These are phyloP conservation scores for Ernsta delagoae DNA, from an alignment of 2,888 invertebrate genomes.

Conservation along the genomic window DNA sequence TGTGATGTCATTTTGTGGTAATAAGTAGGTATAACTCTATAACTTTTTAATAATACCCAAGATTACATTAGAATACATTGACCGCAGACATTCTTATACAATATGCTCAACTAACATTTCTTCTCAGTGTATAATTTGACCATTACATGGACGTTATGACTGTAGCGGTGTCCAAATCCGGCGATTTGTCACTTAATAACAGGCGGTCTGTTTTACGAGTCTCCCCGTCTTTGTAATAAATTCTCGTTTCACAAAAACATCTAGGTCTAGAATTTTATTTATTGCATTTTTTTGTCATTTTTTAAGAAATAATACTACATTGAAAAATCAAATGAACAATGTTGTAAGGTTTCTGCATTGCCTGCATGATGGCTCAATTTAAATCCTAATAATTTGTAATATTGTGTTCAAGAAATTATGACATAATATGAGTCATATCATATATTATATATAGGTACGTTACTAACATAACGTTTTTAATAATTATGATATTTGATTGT, in stretches of 20 bases:
- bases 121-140: slow-evolving; percentile 68
- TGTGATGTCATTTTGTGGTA: too few species aligned
- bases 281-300: slow-evolving; percentile 65
- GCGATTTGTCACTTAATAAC: slow-evolving; percentile 76
- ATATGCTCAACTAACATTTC: slow-evolving; percentile 56
- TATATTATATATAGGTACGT: too few species aligned
- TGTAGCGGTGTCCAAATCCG: slow-evolving; percentile 62
- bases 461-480: too few species aligned
- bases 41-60: background rate
- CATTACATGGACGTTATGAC: slow-evolving; percentile 69
- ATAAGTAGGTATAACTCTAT: too few species aligned
- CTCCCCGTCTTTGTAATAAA: slow-evolving; percentile 62
- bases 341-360: slow-evolving; percentile 61
- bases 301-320: slow-evolving; percentile 62
- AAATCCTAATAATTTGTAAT: too few species aligned
- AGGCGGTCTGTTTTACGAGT: slow-evolving; percentile 68
- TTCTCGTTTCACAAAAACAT: slow-evolving; percentile 68
- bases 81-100: slow-evolving; percentile 35
- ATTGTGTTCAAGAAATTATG: too few species aligned
- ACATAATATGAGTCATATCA: too few species aligned
- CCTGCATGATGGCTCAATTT: too few species aligned
- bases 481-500: too few species aligned
- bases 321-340: slow-evolving; percentile 56
- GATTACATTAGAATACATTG: slow-evolving; percentile 37
- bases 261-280: slow-evolving; percentile 69